Percentiles rank a stretch among this genome's conserved stretches.
Conservation (phyloP, 2,888 invertebrate genomes). For the Crocallis elinguaria region DNA sequence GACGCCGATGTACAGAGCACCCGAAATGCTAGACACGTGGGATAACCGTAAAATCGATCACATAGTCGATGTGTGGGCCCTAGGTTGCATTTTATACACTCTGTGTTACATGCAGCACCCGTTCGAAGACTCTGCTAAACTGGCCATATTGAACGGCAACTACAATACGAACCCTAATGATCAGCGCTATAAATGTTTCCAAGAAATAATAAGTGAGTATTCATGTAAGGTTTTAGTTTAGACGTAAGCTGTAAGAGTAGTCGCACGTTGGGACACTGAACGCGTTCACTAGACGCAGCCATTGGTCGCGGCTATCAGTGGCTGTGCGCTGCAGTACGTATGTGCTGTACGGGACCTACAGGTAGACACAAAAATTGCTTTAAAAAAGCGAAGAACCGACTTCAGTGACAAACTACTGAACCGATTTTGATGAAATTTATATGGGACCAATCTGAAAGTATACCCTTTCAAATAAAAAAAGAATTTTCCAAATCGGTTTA, state of each 20-base stretch:
- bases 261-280: no score
- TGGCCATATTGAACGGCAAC: conserved; percentile 98
- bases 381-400: no score
- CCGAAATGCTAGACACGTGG: conserved; percentile 99
- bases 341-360: no score
- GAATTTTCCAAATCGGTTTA: no score
- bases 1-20: conserved; percentile 98
- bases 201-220: conserved; percentile 93
- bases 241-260: not conserved
- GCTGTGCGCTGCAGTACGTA: no score
- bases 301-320: no score
- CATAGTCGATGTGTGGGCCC: conserved; percentile 97
- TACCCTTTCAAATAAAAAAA: no score
- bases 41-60: conserved; percentile 96
- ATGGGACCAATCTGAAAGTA: no score
- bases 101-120: conserved; percentile 98
- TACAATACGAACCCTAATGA: conserved; percentile 93
- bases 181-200: conserved; percentile 92
- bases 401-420: no score
- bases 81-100: conserved; percentile 97
- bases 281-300: no score
- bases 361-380: no score
- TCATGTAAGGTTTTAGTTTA: not conserved
- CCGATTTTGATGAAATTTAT: no score
- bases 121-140: conserved; percentile 97